Evolutionary conservation across 2,888 invertebrate genomes (phyloP), one percentile per base, ranked within the genome.

Genomic region (Drosophila ustulata): DNA sequence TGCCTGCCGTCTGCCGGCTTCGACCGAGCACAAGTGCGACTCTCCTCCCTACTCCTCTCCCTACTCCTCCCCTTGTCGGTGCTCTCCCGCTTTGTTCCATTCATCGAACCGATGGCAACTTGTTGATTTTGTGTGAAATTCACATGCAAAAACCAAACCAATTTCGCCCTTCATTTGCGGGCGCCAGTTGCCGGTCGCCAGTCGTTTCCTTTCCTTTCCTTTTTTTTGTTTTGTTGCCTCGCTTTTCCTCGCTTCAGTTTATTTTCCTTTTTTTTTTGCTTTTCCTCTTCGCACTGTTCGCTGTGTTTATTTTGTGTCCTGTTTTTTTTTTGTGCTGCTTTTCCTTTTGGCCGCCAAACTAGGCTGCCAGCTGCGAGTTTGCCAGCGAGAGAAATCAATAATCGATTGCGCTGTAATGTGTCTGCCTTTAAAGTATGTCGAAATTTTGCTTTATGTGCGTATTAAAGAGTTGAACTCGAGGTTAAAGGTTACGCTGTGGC

Each of bases 21-120:
- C 62, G 57, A 66, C 65, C 66, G 69, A 84, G 78, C 87, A 87
- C 88, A 87, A 83, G 85, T 84, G 74, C 80, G 72, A 71, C 8
- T 2, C 30, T 28, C 6, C n/a, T 8, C 9, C 9, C 9, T 18
- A 18, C 47, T 26, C 11, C 30, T 23, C 28, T 45, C 50, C 18
- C 26, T 34, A 13, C 45, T 32, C 45, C 39, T 50, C 43, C 52
- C 39, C 2, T 2, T 18, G 18, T 18, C 18, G 18, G 18, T 26
- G n/a, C 64, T 6, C 34, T 26, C 23, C 53, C 13, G 50, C 53
- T 47, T 57, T 57, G 68, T 59, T 58, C 70, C 82, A 87, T 81
- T 88, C 89, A 85, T 82, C 77, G 82, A 82, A 88, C 87, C 80
- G 80, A 83, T 82, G 86, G 84, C 91, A 85, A 90, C 90, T 89